Conservation (phyloP, 2,113 vertebrate species). For the Chlorocebus sabaeus region DNA sequence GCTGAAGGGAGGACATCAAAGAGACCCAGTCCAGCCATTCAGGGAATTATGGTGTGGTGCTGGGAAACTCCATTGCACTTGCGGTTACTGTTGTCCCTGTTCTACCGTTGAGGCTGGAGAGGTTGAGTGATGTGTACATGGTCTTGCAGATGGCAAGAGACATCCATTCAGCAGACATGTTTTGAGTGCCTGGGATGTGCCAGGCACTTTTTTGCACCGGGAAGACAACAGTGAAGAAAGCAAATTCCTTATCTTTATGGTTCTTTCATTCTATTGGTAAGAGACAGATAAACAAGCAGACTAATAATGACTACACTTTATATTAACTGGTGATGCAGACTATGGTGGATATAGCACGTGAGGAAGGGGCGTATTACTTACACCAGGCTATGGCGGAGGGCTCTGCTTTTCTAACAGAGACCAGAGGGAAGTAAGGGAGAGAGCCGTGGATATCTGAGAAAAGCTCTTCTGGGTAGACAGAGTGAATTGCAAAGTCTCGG, state of each 20-base stretch:
- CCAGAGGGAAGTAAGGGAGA: not conserved
- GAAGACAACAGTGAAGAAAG: not conserved
- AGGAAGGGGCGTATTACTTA: fast-evolving
- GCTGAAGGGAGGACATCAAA: not conserved
- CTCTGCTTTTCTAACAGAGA: not conserved
- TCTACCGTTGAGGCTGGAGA: not conserved
- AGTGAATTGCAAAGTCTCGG: not conserved
- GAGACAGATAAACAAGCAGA: too few species aligned
- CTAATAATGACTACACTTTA: fast-evolving
- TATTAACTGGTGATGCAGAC: not conserved
- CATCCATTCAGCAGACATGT: not conserved
- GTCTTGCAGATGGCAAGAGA: not conserved
- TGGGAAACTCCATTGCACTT: not conserved
- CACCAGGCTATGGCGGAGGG: not conserved
- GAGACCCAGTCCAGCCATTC: not conserved
- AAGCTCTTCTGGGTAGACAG: not conserved
- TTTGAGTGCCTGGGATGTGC: not conserved
- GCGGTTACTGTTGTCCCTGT: too few species aligned
- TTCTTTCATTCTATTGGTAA: not conserved
- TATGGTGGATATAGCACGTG: too few species aligned
- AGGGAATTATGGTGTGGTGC: not conserved
- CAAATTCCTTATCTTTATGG: not conserved
- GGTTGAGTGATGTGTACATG: not conserved
- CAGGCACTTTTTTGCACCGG: not conserved
- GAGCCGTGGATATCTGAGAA: not conserved